phyloP scores from a whole-genome alignment of 2,888 invertebrate genomes.

The Platycheirus albimanus region DNA sequence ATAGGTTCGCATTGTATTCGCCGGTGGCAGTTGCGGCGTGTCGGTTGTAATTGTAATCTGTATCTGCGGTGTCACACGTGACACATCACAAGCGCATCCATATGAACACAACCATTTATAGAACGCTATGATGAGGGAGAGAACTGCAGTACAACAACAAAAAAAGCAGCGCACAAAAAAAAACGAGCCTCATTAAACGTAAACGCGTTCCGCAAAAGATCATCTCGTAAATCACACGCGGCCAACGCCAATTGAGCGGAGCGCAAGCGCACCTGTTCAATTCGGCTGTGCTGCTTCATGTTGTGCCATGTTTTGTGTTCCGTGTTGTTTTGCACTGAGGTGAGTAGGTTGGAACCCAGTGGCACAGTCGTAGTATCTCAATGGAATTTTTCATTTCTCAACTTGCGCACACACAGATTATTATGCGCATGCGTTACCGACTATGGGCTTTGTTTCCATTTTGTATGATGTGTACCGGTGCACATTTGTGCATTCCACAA shows the following conservation, averaged over 20 bases:
- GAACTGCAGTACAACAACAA: slow-evolving; percentile 20
- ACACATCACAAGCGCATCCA: slow-evolving; percentile 65
- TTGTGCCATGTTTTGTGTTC: slow-evolving; percentile 27
- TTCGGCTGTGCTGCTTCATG: slow-evolving; percentile 8
- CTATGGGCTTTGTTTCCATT: slow-evolving; percentile 57
- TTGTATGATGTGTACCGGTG: slow-evolving; percentile 32
- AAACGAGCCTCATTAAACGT: slow-evolving; percentile 65
- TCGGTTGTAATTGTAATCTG: slow-evolving; percentile 37
- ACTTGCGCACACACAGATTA: slow-evolving; percentile 31
- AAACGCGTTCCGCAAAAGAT: slow-evolving; percentile 69
- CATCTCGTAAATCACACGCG: slow-evolving; percentile 71
- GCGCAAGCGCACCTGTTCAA: slow-evolving; percentile 66
- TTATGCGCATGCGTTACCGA: slow-evolving; percentile 64
- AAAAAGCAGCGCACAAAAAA: slow-evolving; percentile 35
- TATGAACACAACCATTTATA: slow-evolving; percentile 27
- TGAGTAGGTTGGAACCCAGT: slow-evolving; percentile 72
- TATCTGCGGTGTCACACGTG: slow-evolving; percentile 61
- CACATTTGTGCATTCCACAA: slow-evolving; percentile 30
- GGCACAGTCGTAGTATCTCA: slow-evolving; percentile 67
- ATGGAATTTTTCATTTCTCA: slow-evolving; percentile 67
- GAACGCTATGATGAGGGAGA: slow-evolving; percentile 26
- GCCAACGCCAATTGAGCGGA: slow-evolving; percentile 60
- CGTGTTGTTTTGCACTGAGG: slow-evolving; percentile 56
- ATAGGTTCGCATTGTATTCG: slow-evolving; percentile 24
- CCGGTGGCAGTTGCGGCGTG: slow-evolving; percentile 22